Evolutionary conservation across 2,797 vertebrate species (phyloP).

Genomic region (Dromococcyx pavoninus): DNA sequence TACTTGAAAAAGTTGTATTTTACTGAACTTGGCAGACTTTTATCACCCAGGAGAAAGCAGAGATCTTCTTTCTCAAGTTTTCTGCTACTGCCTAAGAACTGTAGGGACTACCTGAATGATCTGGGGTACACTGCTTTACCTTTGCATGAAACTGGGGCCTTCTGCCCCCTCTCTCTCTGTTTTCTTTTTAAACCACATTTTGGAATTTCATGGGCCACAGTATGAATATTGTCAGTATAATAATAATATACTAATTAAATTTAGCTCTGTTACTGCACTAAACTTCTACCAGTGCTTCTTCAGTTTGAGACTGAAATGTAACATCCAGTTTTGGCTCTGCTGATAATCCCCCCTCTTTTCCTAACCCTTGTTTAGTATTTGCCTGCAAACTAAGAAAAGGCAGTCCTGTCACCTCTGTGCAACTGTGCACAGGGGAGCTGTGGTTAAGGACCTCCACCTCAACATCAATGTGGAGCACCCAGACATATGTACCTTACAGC

Average conservation of each 20-base stretch:
- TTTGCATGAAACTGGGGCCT: neutral
- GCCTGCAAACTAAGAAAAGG: neutral
- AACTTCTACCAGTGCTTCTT: neutral
- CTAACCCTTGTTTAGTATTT: neutral
- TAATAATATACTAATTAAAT: neutral
- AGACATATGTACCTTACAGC: accelerated
- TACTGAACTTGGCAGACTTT: neutral
- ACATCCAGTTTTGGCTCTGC: neutral
- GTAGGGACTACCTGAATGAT: neutral
- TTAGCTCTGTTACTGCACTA: neutral
- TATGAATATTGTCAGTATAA: neutral
- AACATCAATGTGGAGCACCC: accelerated
- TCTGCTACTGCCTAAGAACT: neutral
- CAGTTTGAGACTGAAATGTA: neutral
- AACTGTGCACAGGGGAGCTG: neutral
- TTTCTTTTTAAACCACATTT: neutral
- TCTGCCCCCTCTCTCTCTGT: accelerated
- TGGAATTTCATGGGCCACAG: neutral
- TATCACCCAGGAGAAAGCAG: neutral
- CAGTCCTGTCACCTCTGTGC: neutral
- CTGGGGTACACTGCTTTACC: neutral
- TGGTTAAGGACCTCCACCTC: neutral
- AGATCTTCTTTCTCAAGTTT: neutral
- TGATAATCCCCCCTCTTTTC: neutral
- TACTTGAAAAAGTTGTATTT: neutral